Evolutionary conservation across 2,797 vertebrate genomes (phyloP).

Genomic region (Cyclopterus lumpus): DNA sequence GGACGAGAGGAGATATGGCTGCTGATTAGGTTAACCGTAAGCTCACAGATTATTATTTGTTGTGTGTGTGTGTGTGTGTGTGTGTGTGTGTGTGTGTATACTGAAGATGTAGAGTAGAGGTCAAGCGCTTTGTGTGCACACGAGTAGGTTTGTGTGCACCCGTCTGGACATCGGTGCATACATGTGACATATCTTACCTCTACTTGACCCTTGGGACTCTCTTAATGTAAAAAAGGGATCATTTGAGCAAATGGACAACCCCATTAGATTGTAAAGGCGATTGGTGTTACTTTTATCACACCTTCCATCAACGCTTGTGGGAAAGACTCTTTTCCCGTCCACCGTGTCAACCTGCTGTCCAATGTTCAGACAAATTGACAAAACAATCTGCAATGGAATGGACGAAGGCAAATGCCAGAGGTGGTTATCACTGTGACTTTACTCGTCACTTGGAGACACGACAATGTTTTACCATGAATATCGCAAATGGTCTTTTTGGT

Average conservation of each 20-base stretch:
- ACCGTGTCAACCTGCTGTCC: conserved; percentile 11
- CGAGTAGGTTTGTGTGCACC: not conserved
- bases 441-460: conserved; percentile 26
- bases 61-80: too few species aligned
- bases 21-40: conserved; percentile 21
- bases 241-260: not conserved
- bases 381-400: conserved; percentile 30
- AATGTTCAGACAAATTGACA: conserved; percentile 37
- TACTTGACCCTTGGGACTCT: conserved; percentile 1
- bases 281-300: not conserved
- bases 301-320: not conserved
- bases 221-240: not conserved
- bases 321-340: not conserved
- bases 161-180: not conserved
- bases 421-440: conserved; percentile 33
- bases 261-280: not conserved
- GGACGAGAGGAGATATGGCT: conserved; percentile 18
- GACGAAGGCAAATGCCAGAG: conserved; percentile 37
- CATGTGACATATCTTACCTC: not conserved
- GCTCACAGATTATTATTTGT: conserved; percentile 18
- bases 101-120: conserved; percentile 20
- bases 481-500: conserved; percentile 18
- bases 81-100: not conserved
- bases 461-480: conserved; percentile 23
- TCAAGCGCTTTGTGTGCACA: conserved; percentile 19